Evolutionary conservation across 2,113 vertebrate genomes (phyloP).

Genomic region (Dipodomys ordii): DNA sequence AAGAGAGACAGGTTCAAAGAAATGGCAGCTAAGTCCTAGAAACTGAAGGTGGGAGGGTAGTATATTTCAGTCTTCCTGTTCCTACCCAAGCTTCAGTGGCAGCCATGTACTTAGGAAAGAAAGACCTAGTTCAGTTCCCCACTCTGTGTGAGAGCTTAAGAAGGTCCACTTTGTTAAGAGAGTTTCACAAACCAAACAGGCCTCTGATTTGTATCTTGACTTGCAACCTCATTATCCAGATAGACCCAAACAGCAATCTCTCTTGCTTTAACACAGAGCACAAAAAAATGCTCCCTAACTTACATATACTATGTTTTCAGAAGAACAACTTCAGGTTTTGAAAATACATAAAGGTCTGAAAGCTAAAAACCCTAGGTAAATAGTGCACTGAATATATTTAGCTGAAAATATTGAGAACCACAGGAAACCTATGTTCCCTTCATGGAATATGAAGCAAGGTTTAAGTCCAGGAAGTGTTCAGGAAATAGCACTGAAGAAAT

Average conservation of each 20-base stretch:
- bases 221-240: conserved; percentile 72
- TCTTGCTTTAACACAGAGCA: conserved; percentile 56
- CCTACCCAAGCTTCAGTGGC: conserved; percentile 29
- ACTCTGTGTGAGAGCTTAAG: conserved; percentile 39
- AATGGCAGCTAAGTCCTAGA: conserved; percentile 72
- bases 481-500: conserved; percentile 71
- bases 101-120: conserved; percentile 72
- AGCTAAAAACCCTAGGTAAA: conserved; percentile 71
- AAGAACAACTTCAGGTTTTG: conserved; percentile 70
- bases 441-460: conserved; percentile 71
- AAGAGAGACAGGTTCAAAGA: conserved; percentile 86
- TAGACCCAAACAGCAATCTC: conserved; percentile 70
- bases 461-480: conserved; percentile 76
- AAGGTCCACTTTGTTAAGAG: conserved; percentile 65
- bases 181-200: conserved; percentile 59
- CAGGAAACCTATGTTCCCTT: conserved; percentile 76
- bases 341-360: conserved; percentile 72
- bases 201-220: conserved; percentile 65
- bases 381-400: conserved; percentile 73
- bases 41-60: not conserved
- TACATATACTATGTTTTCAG: conserved; percentile 54
- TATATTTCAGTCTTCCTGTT: not conserved
- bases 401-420: conserved; percentile 78
- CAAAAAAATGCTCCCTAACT: conserved; percentile 68
- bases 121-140: conserved; percentile 64